Evolutionary conservation across 2,113 vertebrate species (phyloP), one percentile per base, ranked within the genome.

Genomic region (Sprattus sprattus): DNA sequence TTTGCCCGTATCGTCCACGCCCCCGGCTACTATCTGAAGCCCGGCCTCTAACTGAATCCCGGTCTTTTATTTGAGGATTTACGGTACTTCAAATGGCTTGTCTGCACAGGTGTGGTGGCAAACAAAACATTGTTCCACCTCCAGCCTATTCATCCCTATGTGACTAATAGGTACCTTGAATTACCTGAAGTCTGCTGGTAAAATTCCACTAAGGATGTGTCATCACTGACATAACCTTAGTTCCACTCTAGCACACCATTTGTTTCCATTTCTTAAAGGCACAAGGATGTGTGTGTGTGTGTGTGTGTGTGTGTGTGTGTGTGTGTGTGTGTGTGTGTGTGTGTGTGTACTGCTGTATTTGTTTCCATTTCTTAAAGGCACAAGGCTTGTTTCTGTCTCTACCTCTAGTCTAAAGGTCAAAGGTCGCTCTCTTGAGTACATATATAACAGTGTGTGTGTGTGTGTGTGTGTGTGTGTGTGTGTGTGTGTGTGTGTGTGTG

Each of bases 131-230:
- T 25, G 64, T 67, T 67, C 11, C 64, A 67, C 64, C n/a, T 11
- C 64, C 25, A 13, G 64, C 64, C 28, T 67, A 67, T 28, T 67
- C 64, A 67, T 67, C 64, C 25, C 3, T 10, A n/a, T 87, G 28
- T 91, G 89, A 91, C 88, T 91, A 90, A 93, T 90, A 54, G 28
- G 10, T 32, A 78, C 71, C 71, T 32, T 78, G 71, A 32, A 78
- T 78, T 78, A 78, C 71, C 71, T 44, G 39, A 39, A 39, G 39
- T 39, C 39, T 39, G 39, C 39, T 39, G 89, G 90, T 92, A 86
- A 90, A 92, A 91, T 81, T 80, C n/a, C 80, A 47, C 45, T 9
- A 44, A 22, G 50, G 49, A 39, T 39, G 45, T 47, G 44, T 67
- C 46, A 86, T 45, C 28, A 44, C 16, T 15, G 15, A 32, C 28